Conservation (phyloP, 1,140 invertebrate species). For the Aphidius gifuensis region DNA sequence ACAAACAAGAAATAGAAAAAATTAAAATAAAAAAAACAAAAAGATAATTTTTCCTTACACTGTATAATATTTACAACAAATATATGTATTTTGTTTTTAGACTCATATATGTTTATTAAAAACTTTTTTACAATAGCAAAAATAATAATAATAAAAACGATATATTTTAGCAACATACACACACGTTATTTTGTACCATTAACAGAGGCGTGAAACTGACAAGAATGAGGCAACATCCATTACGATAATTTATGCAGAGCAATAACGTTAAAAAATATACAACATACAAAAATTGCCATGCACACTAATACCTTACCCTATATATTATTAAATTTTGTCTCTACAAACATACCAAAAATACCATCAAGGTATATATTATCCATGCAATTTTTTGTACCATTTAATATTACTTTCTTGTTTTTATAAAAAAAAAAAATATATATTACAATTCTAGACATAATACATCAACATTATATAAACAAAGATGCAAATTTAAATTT, state of each 20-base stretch:
- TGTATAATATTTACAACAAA: neutral
- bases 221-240: constrained; percentile 26
- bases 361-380: constrained; percentile 8
- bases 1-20: neutral
- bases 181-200: constrained; percentile 7
- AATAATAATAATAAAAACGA: neutral
- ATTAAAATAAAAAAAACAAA: neutral
- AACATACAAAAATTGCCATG: constrained; percentile 9
- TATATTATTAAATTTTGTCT: too few species aligned
- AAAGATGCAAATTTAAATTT: constrained; percentile 5
- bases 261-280: constrained; percentile 19
- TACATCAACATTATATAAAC: too few species aligned
- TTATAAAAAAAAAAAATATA: too few species aligned
- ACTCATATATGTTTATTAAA: neutral
- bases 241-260: constrained; percentile 26
- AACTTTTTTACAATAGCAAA: neutral
- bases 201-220: constrained; percentile 20
- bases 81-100: neutral
- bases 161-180: constrained; percentile 19
- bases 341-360: constrained; percentile 19
- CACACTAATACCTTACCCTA: constrained; percentile 7
- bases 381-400: neutral
- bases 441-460: too few species aligned
- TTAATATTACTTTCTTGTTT: too few species aligned
- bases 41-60: neutral